phyloP scores from a whole-genome alignment of 1,140 invertebrate genomes.

The Pseudomyrmex cubaensis region DNA sequence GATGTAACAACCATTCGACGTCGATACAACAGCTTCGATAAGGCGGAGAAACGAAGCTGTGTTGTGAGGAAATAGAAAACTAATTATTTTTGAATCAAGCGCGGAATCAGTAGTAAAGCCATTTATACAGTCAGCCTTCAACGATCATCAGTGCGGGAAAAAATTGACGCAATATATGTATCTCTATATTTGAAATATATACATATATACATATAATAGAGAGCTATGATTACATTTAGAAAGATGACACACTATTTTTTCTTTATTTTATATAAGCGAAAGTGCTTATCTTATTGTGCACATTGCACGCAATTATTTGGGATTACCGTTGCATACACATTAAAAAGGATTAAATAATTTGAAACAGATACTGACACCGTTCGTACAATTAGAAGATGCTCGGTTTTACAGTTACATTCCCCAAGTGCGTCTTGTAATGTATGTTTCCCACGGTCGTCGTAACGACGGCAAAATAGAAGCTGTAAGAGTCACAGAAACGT shows the following conservation, averaged over 20 bases:
- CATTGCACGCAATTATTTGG: too few relatives aligned
- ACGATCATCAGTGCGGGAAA: too few relatives aligned
- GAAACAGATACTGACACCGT: background rate
- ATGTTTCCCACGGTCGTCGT: conserved; percentile 45
- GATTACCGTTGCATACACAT: background rate
- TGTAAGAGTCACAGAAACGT: conserved; percentile 47
- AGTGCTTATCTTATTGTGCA: background rate
- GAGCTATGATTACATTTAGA: background rate
- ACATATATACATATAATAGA: too few relatives aligned
- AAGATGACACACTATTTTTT: background rate
- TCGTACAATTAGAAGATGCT: background rate
- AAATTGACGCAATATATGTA: background rate
- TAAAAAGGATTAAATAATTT: conserved; percentile 9
- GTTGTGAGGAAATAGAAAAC: conserved; percentile 47
- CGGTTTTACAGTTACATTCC: conserved; percentile 35
- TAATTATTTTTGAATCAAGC: conserved; percentile 56
- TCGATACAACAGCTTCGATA: conserved; percentile 56
- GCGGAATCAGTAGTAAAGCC: conserved; percentile 34
- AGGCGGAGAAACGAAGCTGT: conserved; percentile 47
- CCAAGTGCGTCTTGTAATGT: conserved; percentile 38
- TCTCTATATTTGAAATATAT: background rate
- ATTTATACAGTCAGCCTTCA: conserved; percentile 25
- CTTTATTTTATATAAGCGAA: background rate
- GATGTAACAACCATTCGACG: conserved; percentile 65
- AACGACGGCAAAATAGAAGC: conserved; percentile 56